Evolutionary conservation across 2,888 invertebrate species (phyloP), one percentile per base, ranked within the genome.

Genomic region (Drosophila incognita): DNA sequence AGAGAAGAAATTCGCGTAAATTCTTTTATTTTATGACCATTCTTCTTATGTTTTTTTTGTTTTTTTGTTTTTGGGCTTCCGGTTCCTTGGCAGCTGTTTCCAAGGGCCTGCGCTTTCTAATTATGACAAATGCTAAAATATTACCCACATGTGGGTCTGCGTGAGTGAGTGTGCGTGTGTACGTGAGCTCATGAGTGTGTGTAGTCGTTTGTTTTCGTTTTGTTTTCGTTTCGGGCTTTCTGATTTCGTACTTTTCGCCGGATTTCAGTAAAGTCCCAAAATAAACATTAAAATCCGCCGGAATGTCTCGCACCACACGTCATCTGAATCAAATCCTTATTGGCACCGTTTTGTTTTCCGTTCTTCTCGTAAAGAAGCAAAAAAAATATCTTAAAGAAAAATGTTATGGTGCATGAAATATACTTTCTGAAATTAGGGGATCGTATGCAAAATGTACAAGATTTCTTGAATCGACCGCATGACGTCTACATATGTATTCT

Each of bases 81-180:
- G 60, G 46, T 69, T 31, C 49, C 69, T 66, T 42, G 77, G 31
- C 79, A 79, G 76, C 77, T 69, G 79, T 81, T 84, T 75, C 84
- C 79, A 69, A 67, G 70, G 68, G 83, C 57, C 70, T 67, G 59
- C 69, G 65, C 58, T 82, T 87, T 87, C 81, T 87, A 87, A 87
- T 89, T 89, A 89, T 87, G 86, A 86, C 89, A 86, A 86, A 86
- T 86, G 88, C 81, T 81, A 85, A 82, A 89, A 87, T 81, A 84
- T 82, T 73, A 80, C 82, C 67, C 76, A 71, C 67, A 59, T 68
- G 60, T 66, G 11, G 51, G 48, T 46, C 35, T 21, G 38, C 54
- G 33, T 49, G 35, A 13, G 51, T 61, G 48, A 13, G 56, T 53
- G 51, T 59, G 60, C 49, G 60, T 70, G 63, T 69, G 48, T 40